These are phyloP conservation scores for Cyprinodon brontotheroides DNA, from an alignment of 2,113 vertebrate species.

Conservation along the genomic window DNA sequence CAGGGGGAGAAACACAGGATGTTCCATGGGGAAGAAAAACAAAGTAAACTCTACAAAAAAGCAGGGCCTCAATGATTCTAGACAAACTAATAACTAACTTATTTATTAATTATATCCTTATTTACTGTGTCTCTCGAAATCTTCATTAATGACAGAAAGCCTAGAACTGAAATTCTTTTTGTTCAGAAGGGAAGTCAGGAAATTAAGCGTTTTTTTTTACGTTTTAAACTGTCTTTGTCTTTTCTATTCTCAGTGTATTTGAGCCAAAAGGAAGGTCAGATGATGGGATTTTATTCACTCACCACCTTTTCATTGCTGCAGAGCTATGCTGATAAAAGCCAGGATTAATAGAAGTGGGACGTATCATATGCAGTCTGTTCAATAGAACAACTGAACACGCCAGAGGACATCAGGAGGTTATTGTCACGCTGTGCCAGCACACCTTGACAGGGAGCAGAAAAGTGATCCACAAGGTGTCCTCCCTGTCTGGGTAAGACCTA, in stretches of 20 bases:
- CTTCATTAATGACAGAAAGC: background rate
- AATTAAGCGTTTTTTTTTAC: no score
- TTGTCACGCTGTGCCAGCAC: background rate
- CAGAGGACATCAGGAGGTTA: background rate
- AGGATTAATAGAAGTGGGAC: constrained; percentile 3
- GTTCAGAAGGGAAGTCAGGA: background rate
- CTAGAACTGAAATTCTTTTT: background rate
- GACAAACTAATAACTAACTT: no score
- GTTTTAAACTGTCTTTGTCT: background rate
- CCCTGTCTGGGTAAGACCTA: background rate
- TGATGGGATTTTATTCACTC: background rate
- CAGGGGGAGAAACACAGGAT: no score
- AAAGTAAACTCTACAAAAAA: no score
- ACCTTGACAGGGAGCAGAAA: constrained; percentile 1
- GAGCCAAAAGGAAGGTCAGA: constrained; percentile 6
- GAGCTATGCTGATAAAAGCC: background rate
- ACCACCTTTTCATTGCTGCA: constrained; percentile 13
- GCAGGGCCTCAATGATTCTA: no score
- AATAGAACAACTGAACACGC: constrained; percentile 11
- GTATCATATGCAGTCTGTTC: constrained; percentile 10
- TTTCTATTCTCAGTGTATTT: background rate
- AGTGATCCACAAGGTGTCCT: constrained; percentile 26
- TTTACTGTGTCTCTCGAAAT: background rate
- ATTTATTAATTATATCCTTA: background rate
- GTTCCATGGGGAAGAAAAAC: no score